phyloP scores from a whole-genome alignment of 2,888 invertebrate species.

The Drosophila picticornis region DNA sequence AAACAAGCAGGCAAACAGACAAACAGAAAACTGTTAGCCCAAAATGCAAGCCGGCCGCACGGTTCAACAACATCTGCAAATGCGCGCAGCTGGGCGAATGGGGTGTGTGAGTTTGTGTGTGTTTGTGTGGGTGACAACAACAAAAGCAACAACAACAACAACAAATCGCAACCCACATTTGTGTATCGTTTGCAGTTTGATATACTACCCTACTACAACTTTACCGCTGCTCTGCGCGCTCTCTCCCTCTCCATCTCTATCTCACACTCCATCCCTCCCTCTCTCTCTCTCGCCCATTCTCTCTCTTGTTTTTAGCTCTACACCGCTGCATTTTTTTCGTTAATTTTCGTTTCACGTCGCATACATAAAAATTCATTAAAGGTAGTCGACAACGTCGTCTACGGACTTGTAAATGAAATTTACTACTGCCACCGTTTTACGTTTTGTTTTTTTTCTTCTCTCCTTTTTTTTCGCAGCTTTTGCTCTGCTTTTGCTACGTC shows the following conservation, averaged over 20 bases:
- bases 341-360: constrained; percentile 67
- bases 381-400: constrained; percentile 47
- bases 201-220: constrained; percentile 72
- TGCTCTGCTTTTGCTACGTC: constrained; percentile 38
- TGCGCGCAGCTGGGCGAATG: constrained; percentile 51
- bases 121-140: constrained; percentile 49
- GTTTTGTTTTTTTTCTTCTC: constrained; percentile 37
- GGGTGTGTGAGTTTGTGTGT: constrained; percentile 38
- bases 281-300: constrained; percentile 22
- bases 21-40: constrained; percentile 54
- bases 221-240: constrained; percentile 44
- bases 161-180: constrained; percentile 74
- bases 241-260: constrained; percentile 22
- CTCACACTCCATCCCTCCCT: constrained; percentile 27
- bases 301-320: constrained; percentile 34
- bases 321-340: constrained; percentile 56
- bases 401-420: constrained; percentile 75
- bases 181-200: constrained; percentile 67
- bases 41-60: constrained; percentile 73
- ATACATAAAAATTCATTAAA: constrained; percentile 80
- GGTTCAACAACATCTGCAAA: constrained; percentile 75
- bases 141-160: constrained; percentile 31
- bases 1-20: constrained; percentile 20
- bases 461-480: background rate
- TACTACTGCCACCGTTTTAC: constrained; percentile 79